Evolutionary conservation across 2,888 invertebrate genomes (phyloP).

Genomic region (Drosophila imparisetae): DNA sequence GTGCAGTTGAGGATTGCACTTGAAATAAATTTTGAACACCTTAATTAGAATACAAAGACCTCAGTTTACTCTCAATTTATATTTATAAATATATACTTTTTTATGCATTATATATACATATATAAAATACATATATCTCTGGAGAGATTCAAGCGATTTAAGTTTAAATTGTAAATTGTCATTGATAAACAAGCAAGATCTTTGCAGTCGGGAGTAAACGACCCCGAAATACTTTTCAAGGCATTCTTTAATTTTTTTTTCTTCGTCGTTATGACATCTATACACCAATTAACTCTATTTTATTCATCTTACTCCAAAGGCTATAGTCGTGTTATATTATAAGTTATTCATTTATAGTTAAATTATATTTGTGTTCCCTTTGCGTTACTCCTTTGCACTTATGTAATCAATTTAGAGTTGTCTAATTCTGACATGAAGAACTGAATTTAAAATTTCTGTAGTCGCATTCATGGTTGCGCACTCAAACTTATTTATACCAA

Average conservation of each 20-base stretch:
- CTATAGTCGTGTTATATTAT: not conserved
- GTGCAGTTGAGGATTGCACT: conserved; percentile 8
- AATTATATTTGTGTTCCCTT: not conserved
- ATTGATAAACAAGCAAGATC: not conserved
- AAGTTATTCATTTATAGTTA: not conserved
- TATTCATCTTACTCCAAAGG: not conserved
- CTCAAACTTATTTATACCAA: not conserved
- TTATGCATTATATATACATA: not conserved
- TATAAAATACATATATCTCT: not conserved
- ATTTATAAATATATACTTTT: not conserved
- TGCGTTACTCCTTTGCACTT: not conserved
- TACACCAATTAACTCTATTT: too few relatives aligned
- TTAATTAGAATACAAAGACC: not conserved
- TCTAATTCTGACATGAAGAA: not conserved
- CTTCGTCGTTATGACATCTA: too few relatives aligned
- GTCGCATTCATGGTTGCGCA: not conserved
- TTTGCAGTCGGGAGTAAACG: too few relatives aligned
- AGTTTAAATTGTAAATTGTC: not conserved
- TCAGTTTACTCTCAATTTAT: not conserved
- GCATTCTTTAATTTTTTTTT: too few relatives aligned
- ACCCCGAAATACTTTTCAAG: too few relatives aligned
- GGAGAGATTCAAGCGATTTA: not conserved
- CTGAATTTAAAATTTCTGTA: not conserved
- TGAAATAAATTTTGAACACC: not conserved
- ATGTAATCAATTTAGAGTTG: not conserved